Base-by-base conservation (phyloP, 2,797 vertebrate genomes). In the Sciurus vulgaris region DNA sequence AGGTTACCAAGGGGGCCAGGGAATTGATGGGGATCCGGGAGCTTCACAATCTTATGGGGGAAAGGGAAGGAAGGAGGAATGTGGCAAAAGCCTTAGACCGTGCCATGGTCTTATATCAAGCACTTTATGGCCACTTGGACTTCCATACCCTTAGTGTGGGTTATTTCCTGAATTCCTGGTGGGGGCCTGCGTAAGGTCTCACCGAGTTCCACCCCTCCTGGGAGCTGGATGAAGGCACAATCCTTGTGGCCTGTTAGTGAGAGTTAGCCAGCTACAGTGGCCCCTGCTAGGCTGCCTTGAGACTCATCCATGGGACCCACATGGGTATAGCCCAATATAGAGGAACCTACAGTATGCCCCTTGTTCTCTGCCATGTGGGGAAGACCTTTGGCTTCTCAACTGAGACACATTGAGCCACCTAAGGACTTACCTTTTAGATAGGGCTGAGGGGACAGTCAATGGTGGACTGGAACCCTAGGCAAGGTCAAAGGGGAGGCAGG, bases 261-360 rank as follows among this genome's bases (percentile, higher is more conserved):
- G 59, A 89, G 20, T 98, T 97, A 98, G 98, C 96, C 97, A 97
- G 92, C 98, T 84, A 97, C 49, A 98, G 99, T 98, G 98, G 98
- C 98, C 98, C 98, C 98, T 98, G 96, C 97, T 83, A 92, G 97
- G 98, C 98, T 98, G 98, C 98, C 98, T 98, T 98, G 98, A 98
- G 97, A 99, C 97, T 78, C 81, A 86, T 49, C 47, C 91, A 88
- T 97, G 97, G 97, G 98, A 97, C 98, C 98, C 98, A 97, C 97
- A 95, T 97, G 96, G 93, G 86, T 20, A n/a, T 87, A 96, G 72
- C 59, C 13, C 2, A 86, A 49, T 51, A 28, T 76, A 89, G 96
- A 97, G 98, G 98, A 98, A 99, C 98, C 98, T 44, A 79, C 98
- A 98, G 98, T 98, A 98, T 98, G 77, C 61, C 65, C 78, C 79